Evolutionary conservation across 2,113 vertebrate genomes (phyloP).

Genomic region (Arvicanthis niloticus): DNA sequence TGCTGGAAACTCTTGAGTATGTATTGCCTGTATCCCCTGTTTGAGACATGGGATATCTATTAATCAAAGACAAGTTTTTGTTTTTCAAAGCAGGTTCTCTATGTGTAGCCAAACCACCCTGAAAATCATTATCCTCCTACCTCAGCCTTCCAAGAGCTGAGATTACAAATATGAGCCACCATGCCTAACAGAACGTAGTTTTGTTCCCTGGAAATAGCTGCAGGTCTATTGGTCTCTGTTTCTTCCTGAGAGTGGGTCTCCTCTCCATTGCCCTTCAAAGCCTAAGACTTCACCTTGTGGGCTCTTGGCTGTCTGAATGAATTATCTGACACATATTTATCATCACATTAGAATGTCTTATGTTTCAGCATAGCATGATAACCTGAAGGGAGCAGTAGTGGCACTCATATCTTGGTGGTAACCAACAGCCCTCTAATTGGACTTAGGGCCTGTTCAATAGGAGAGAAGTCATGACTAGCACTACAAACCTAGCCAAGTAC

Average conservation of each 20-base stretch:
- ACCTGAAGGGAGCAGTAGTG: background rate
- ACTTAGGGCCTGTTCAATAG: background rate
- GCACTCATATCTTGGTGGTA: background rate
- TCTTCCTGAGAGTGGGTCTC: background rate
- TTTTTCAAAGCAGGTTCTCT: background rate
- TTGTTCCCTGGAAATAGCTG: slow-evolving; percentile 2
- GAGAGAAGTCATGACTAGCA: background rate
- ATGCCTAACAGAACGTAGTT: background rate
- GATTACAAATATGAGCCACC: background rate
- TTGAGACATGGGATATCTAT: background rate
- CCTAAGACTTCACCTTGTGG: background rate
- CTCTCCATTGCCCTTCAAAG: background rate
- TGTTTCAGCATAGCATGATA: background rate
- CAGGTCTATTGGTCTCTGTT: background rate
- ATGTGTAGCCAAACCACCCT: background rate
- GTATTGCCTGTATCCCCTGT: background rate
- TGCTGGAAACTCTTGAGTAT: background rate
- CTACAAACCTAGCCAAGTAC: background rate
- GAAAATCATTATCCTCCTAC: background rate
- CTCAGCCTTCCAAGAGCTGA: background rate
- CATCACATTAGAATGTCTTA: background rate
- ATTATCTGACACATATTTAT: background rate
- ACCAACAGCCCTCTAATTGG: background rate
- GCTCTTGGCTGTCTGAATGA: background rate
- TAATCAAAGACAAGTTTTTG: background rate